Evolutionary conservation across 2,797 vertebrate species (phyloP).

Genomic region (Pygocentrus nattereri): DNA sequence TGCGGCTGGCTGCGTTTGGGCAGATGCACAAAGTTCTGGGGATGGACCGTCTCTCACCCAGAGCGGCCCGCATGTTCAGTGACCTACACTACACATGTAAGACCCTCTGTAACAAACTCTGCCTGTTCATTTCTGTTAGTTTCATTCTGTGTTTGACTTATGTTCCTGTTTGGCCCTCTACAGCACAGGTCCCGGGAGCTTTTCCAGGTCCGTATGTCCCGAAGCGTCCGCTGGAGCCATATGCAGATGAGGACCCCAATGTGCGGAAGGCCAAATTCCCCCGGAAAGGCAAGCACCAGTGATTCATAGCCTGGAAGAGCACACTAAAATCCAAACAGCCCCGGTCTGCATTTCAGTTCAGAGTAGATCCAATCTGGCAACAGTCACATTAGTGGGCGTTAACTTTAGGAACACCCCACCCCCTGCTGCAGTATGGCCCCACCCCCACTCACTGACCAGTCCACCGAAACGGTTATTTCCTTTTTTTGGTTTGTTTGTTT

Average conservation of each 20-base stretch:
- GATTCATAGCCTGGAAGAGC: background rate
- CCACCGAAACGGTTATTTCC: background rate
- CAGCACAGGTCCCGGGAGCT: slow-evolving; percentile 85
- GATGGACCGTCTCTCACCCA: slow-evolving; percentile 88
- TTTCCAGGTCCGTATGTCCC: slow-evolving; percentile 80
- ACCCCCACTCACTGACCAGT: background rate
- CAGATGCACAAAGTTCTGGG: slow-evolving; percentile 95
- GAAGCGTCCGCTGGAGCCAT: slow-evolving; percentile 87
- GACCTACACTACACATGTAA: slow-evolving; percentile 55
- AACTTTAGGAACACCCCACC: background rate
- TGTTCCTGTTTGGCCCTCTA: background rate
- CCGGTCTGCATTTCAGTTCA: background rate
- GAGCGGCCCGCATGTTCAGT: slow-evolving; percentile 83
- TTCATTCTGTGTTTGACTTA: background rate
- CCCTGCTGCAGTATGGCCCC: background rate
- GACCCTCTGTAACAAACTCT: background rate
- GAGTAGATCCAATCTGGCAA: background rate
- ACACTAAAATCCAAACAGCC: no score
- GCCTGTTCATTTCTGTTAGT: background rate
- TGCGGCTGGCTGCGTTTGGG: slow-evolving; percentile 92
- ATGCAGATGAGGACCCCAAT: slow-evolving; percentile 85
- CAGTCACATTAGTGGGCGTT: background rate
- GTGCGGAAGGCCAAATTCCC: slow-evolving; percentile 92
- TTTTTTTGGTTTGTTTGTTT: no score
- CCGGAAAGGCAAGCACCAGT: slow-evolving; percentile 74